Evolutionary conservation across 2,888 invertebrate species (phyloP), one percentile per base, ranked within the genome.

Genomic region (Brenthis ino): DNA sequence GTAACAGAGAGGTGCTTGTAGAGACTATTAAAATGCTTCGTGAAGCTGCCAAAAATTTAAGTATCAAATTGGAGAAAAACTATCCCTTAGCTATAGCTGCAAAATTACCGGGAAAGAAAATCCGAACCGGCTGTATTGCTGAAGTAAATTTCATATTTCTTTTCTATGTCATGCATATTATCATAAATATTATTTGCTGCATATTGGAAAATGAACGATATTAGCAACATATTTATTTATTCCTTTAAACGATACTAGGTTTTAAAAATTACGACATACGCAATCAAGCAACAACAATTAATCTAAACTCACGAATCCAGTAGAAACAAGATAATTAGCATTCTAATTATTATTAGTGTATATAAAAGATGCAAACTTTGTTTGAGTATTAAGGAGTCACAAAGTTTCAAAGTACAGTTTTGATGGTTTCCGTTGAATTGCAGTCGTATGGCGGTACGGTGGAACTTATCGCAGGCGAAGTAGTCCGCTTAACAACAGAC

Each of bases 31-130:
- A 89, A 69, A 84, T 86, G 75, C 77, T 94, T 1, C 84, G 92
- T 28, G 80, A 84, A 51, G 91, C 94, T 1, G 82, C 82, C 4
- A 91, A 94, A 64, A 95, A 94, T 77, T 94, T 95, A 75, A 95
- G 95, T 74, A 86, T 93, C 20, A 93, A 90, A 63, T 87, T 94
- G 71, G 95, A 95, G 0, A 93, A 94, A 68, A 91, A 91, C 61
- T 94, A 93, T 77, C 96, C 97, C 0, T 89, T 98, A n/a, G 97
- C 96, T 2, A 96, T 99, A 76, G 98, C 97, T 51, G 89, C 97
- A 50, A 96, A 96, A 76, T 95, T 98, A 0, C 95, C 96, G 77
- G 98, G 98, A 3, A 96, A 97, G 0, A 98, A 98, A 87, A 98
- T 99, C 74, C 94, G 97, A 77, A 98, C 97, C 28, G 98, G 98